Conservation (phyloP, 2,113 vertebrate genomes). For the Bos taurus region ARS-UCD2.0 NC_037336.1:50676501-50677000, state of each 20-base stretch:
- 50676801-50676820: background rate
- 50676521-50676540: background rate
- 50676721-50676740: background rate
- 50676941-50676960: background rate
- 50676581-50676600: background rate
- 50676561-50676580: background rate
- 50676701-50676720: background rate
- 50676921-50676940: background rate
- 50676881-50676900: background rate
- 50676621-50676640: background rate
- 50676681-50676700: background rate
- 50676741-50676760: background rate
- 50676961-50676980: background rate
- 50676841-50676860: background rate
- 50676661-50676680: background rate
- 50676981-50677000: background rate
- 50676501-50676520: background rate
- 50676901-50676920: background rate
- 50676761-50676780: background rate
- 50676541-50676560: background rate
- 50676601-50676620: background rate
- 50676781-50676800: background rate
- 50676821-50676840: background rate
- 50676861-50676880: background rate
- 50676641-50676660: background rate